Base-by-base conservation (phyloP, 2,797 vertebrate species). In the Dicrostonyx torquatus region DNA sequence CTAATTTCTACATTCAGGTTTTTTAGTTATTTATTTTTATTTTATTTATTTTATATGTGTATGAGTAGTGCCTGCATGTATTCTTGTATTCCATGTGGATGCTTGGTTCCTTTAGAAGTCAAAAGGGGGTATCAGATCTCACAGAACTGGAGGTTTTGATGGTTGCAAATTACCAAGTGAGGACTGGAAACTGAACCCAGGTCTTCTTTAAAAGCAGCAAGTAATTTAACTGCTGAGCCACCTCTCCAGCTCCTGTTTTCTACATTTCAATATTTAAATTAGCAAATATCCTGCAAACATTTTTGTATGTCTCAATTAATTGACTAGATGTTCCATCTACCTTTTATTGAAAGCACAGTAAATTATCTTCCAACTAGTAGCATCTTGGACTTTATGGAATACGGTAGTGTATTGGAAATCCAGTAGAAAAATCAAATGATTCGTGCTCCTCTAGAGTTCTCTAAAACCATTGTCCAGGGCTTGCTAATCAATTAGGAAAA, bases 341-440 rank as follows among this genome's bases (percentile, higher is more conserved):
- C 50, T 64, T 76, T 58, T 78, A 60, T 55, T 50, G 37, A 76
- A 34, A 50, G 6, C 45, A 50, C 20, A 15, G 84, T 58, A 53
- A 86, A 53, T 76, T 91, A 64, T 87, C 45, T 90, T 93, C 87
- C 34, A 64, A 72, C 55, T 22, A 18, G 31, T 20, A 53, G 17
- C 55, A 66, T 43, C 84, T 92, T 92, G 11, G 22, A 60, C 68
- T 78, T 93, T 58, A 75, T 50, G 17, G 66, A 92, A 64, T 34
- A 22, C 0, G 3, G 22, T 17, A 79, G n/a, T 18, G 5, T 55
- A 29, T 87, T 82, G 40, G 82, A 91, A 73, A 80, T 58, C 60
- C 72, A 91, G 84, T 55, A 73, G 48, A 82, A 92, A 92, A 91
- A 85, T 26, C 77, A 43, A 78, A 83, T 60, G 40, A 86, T 40